Base-by-base conservation (phyloP, 2,888 invertebrate genomes). In the Gymnosoma rotundatum region DNA sequence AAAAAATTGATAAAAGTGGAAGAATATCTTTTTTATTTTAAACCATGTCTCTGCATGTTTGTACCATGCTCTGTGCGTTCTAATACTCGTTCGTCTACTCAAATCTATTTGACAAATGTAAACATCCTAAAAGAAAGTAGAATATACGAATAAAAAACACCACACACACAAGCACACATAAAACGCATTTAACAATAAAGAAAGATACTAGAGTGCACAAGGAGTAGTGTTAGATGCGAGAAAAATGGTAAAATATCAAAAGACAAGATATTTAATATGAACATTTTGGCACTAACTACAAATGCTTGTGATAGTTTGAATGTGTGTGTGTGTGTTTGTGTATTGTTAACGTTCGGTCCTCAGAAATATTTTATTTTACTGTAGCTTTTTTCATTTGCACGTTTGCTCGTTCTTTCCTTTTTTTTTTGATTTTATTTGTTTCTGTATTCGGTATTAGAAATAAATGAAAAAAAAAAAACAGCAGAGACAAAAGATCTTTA, bases 1-100 rank as follows among this genome's bases (percentile, higher is more conserved):
- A 78, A n/a, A 74, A 73, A 84, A 78, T 81, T 84, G 64, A 84
- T 84, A 81, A 84, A 84, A 84, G 80, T 83, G 66, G 67, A 74
- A 83, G 69, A 83, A 80, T 72, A 80, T 76, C 38, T 72, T 70
- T 66, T 78, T 58, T 81, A 69, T 70, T 60, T 72, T 61, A 60
- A 76, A 8, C 16, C 56, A 64, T 66, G 42, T 20, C 14, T 56
- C 50, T 70, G n/a, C n/a, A n/a, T n/a, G n/a, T n/a, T 52, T 38
- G 48, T 70, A 48, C 48, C 58, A 58, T 58, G 32, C 52, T 50
- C 38, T 36, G 38, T 69, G 63, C 50, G 61, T 42, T 75, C 45
- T 54, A 69, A 54, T 61, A n/a, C 60, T 48, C 20, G 70, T 66
- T 54, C 78, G 61, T 73, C 63, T 75, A 75, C 56, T 50, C 63